Percentiles rank a stretch among this genome's conserved stretches.
Evolutionary conservation across 2,888 invertebrate species (phyloP).

Genomic region (Julus scandinavius): DNA sequence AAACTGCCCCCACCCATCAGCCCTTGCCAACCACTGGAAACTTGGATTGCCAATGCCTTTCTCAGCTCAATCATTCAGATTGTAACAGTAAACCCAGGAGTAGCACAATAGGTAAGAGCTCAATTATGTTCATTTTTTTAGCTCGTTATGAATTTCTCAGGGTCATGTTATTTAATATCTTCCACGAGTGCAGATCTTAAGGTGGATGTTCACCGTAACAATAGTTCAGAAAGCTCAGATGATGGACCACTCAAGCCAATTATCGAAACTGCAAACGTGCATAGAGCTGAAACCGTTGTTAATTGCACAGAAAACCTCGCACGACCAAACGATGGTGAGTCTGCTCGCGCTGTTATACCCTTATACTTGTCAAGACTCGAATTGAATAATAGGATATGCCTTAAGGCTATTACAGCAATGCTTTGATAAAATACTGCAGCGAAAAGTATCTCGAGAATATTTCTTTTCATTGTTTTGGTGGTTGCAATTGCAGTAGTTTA

Average conservation of each 20-base stretch:
- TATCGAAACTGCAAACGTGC: constrained; percentile 54
- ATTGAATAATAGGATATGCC: too few relatives aligned
- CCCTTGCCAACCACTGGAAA: background rate
- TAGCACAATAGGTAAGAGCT: constrained; percentile 74
- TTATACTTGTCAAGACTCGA: too few relatives aligned
- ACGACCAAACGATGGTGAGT: background rate
- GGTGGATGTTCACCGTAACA: constrained; percentile 87
- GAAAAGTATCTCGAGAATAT: too few relatives aligned
- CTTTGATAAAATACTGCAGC: too few relatives aligned
- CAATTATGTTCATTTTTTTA: too few relatives aligned
- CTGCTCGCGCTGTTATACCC: background rate
- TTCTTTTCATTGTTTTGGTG: too few relatives aligned
- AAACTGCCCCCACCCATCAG: constrained; percentile 66
- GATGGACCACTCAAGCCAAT: constrained; percentile 60
- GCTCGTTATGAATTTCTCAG: background rate
- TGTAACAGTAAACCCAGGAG: constrained; percentile 60
- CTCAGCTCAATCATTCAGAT: constrained; percentile 33
- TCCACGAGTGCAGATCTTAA: constrained; percentile 75
- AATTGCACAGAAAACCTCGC: background rate
- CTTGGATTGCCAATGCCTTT: background rate
- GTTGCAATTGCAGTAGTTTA: too few relatives aligned
- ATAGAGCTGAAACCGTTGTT: constrained; percentile 27
- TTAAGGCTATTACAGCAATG: too few relatives aligned
- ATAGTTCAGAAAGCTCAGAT: constrained; percentile 65
- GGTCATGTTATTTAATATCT: background rate